phyloP scores from a whole-genome alignment of 2,888 invertebrate species.

The Cactoblastis cactorum region DNA sequence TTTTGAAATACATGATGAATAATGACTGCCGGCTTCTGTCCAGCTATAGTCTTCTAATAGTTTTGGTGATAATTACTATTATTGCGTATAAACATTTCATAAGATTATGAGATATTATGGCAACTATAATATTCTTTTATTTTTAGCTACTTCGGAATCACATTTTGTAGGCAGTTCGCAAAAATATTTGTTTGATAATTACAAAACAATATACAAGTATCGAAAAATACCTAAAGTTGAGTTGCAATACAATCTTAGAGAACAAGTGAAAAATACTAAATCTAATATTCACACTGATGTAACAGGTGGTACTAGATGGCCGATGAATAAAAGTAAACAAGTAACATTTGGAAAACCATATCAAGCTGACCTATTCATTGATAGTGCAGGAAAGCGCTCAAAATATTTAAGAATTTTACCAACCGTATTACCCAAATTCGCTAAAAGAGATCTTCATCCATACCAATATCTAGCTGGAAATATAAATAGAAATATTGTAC shows the following conservation, averaged over 20 bases:
- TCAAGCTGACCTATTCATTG: neutral
- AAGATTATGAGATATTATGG: neutral
- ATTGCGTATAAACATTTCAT: neutral
- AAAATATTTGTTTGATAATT: conserved; percentile 49
- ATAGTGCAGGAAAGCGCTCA: neutral
- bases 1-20: too few relatives aligned
- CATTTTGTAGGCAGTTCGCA: conserved; percentile 23
- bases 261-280: conserved; percentile 56
- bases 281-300: conserved; percentile 43
- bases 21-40: too few relatives aligned
- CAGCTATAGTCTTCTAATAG: too few relatives aligned
- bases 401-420: conserved; percentile 19
- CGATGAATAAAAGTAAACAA: conserved; percentile 19
- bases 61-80: too few relatives aligned
- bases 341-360: neutral
- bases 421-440: conserved; percentile 36
- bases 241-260: conserved; percentile 54
- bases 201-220: conserved; percentile 46
- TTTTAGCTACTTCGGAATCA: conserved; percentile 22
- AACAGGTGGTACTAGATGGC: conserved; percentile 57
- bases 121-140: neutral
- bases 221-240: conserved; percentile 53
- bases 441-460: conserved; percentile 43
- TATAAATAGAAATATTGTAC: conserved; percentile 29
- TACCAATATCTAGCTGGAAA: conserved; percentile 30